A percentile compares a stretch with the other conserved stretches of the same genome.
These are phyloP conservation scores for Pantherophis vulpinus DNA, from an alignment of 2,797 vertebrate species.

Conservation along the genomic window DNA sequence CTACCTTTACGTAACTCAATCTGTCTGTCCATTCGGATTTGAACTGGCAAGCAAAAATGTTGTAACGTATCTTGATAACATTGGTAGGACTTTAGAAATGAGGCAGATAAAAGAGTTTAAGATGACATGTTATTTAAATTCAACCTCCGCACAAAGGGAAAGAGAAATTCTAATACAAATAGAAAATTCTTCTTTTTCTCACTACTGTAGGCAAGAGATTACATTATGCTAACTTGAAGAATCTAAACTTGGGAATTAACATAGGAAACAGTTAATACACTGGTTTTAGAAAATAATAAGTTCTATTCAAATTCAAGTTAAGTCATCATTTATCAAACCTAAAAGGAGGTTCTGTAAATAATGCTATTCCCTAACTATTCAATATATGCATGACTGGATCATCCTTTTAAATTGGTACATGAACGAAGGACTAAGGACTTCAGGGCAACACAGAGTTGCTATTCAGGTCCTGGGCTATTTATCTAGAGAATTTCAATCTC, in stretches of 20 bases:
- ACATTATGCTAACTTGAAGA: background rate
- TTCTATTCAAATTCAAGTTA: background rate
- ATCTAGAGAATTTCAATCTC: background rate
- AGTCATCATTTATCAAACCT: background rate
- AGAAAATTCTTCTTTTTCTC: background rate
- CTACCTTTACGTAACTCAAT: background rate
- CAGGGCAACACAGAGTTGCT: background rate
- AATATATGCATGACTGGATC: background rate
- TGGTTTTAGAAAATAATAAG: background rate
- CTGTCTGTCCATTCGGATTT: background rate
- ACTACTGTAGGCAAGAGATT: background rate
- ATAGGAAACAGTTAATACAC: background rate
- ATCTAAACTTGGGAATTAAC: background rate
- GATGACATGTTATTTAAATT: background rate
- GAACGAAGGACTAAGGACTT: background rate
- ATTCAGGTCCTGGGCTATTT: background rate
- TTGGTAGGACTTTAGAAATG: background rate
- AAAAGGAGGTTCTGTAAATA: background rate
- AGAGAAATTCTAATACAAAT: background rate
- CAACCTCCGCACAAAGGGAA: background rate
- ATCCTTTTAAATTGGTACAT: background rate
- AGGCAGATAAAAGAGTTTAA: background rate
- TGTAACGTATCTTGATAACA: background rate
- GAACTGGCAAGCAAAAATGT: background rate
- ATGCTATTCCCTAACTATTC: background rate